These are phyloP conservation scores for Drosophila sordidapex DNA, from an alignment of 2,888 invertebrate species.

Conservation along the genomic window DNA sequence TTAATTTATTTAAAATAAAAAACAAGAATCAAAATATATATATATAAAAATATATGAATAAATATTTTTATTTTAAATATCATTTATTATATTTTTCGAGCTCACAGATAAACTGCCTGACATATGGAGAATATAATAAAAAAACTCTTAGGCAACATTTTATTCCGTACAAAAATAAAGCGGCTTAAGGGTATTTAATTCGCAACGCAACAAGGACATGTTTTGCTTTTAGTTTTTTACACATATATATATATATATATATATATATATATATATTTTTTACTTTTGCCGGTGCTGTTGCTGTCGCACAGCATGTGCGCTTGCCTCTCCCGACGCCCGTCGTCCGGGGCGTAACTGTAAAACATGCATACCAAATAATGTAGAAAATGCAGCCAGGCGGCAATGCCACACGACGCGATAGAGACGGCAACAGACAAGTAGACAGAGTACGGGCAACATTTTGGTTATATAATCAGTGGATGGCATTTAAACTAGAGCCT, in stretches of 20 bases:
- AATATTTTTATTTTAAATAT: background rate
- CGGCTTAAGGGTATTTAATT: slow-evolving; percentile 14
- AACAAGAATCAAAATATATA: too few species aligned
- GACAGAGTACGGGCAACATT: slow-evolving; percentile 10
- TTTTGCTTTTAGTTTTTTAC: background rate
- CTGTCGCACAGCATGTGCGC: slow-evolving; percentile 58
- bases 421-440: slow-evolving; percentile 7
- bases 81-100: background rate
- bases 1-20: background rate
- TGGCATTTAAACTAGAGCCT: slow-evolving; percentile 36
- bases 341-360: slow-evolving; percentile 48
- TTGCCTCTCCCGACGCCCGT: background rate
- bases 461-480: slow-evolving; percentile 55
- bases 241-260: background rate
- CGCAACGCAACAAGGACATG: slow-evolving; percentile 1
- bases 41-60: background rate
- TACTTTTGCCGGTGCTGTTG: slow-evolving; percentile 27
- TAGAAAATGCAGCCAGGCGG: slow-evolving; percentile 75
- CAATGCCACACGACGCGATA: slow-evolving; percentile 61
- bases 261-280: slow-evolving; percentile 8
- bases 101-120: background rate
- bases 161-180: background rate
- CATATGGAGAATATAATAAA: background rate
- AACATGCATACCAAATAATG: slow-evolving; percentile 69
- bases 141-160: background rate